Evolutionary conservation across 2,888 invertebrate species (phyloP), one percentile per base, ranked within the genome.

Genomic region (Eurois occulta): DNA sequence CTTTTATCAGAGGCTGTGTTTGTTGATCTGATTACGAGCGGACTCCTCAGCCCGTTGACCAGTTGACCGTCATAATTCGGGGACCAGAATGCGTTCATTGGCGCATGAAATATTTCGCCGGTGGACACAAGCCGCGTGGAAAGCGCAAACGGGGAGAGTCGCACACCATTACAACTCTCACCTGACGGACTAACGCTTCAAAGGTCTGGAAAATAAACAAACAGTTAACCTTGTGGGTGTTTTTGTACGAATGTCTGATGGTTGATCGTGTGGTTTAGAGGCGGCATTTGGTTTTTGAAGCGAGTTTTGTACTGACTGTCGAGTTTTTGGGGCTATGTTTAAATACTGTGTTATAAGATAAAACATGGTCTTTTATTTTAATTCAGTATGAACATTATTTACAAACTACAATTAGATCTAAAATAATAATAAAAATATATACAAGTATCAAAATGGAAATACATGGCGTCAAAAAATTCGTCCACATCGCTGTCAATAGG

Each of bases 31-130:
- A 96, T 96, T 96, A 95, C 90, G 84, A 83, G 82, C 88, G 86
- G 86, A 84, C 89, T 92, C 90, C 90, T 90, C 91, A 88, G 89
- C 74, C 89, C 92, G 93, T 94, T 95, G 95, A 93, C 91, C 96
- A 96, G 94, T 95, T 97, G 97, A 96, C 97, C 96, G 96, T 96
- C 92, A 96, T 97, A 96, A 97, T 96, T 95, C 92, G 92, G 94
- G 93, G 93, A 90, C 91, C 93, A 91, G 93, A 94, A 94, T 90
- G 94, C 69, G 84, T 83, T 89, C 96, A 95, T 89, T 94, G 96
- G 94, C 91, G 97, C 97, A 95, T 97, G 95, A 96, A 96, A 97
- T 96, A 96, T 96, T 62, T 95, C 91, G 88, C 90, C 86, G 79
- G 90, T 90, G 87, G 88, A 88, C 91, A 89, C 90, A 91, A 80